These are phyloP conservation scores for Aldabrachelys gigantea DNA, from an alignment of 2,113 vertebrate species.

Conservation along the genomic window DNA sequence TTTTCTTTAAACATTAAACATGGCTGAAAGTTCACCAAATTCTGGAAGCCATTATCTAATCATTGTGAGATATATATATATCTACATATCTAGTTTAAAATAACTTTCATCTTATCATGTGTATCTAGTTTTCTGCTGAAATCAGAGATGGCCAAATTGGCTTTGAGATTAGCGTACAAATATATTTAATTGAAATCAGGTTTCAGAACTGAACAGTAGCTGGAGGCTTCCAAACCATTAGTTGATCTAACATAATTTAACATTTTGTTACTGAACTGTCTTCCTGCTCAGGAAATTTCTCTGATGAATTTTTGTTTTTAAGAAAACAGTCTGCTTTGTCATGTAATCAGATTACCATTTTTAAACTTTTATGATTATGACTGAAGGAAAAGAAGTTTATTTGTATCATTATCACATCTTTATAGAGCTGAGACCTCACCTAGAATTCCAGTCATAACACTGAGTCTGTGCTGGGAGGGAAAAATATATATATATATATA, in stretches of 20 bases:
- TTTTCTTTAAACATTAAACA: slow-evolving; percentile 11
- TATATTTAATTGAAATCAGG: slow-evolving; percentile 59
- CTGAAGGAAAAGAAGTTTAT: slow-evolving; percentile 35
- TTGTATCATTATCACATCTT: slow-evolving; percentile 58
- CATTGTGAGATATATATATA: slow-evolving; percentile 48
- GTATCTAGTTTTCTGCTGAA: slow-evolving; percentile 56
- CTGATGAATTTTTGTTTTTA: slow-evolving; percentile 36
- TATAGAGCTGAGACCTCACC: background rate
- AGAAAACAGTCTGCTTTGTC: slow-evolving; percentile 53
- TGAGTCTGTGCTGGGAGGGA: background rate
- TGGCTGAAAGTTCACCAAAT: slow-evolving; percentile 34
- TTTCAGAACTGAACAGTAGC: slow-evolving; percentile 66
- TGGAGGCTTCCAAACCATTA: slow-evolving; percentile 34
- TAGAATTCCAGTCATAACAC: background rate
- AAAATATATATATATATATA: too few relatives aligned
- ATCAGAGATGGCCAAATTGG: slow-evolving; percentile 55
- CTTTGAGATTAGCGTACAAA: slow-evolving; percentile 62
- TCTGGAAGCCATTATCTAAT: slow-evolving; percentile 67
- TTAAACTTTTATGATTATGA: slow-evolving; percentile 26
- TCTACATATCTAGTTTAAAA: slow-evolving; percentile 40
- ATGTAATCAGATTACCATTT: slow-evolving; percentile 64
- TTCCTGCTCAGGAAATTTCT: slow-evolving; percentile 65
- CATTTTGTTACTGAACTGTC: slow-evolving; percentile 44
- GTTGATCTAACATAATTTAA: slow-evolving; percentile 47
- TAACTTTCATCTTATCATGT: slow-evolving; percentile 48